Conservation (phyloP, 35 echinoderm and acorn worm genomes). For the Lytechinus variegatus region DNA sequence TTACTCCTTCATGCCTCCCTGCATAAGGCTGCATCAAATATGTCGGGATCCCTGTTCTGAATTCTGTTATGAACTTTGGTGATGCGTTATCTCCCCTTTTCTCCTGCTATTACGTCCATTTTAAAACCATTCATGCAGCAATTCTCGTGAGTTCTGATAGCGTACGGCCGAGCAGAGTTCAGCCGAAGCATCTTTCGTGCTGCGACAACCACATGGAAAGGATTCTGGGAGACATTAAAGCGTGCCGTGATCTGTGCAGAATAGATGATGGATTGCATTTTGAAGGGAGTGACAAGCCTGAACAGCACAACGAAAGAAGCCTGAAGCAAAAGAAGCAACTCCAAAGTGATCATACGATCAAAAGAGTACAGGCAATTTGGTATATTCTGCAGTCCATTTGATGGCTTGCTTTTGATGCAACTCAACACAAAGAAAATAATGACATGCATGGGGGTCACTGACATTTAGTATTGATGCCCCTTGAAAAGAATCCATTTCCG, state of each 20-base stretch:
- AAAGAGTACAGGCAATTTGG: background rate
- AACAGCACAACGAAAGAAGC: background rate
- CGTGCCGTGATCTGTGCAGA: background rate
- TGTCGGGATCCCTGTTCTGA: background rate
- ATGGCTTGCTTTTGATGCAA: background rate
- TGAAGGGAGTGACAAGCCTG: background rate
- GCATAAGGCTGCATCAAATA: constrained; percentile 11
- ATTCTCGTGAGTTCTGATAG: background rate
- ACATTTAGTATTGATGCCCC: background rate
- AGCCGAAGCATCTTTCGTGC: background rate
- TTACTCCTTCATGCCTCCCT: constrained; percentile 9
- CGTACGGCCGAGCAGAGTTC: background rate
- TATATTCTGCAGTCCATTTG: background rate
- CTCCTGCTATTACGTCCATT: background rate
- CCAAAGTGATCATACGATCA: too few species aligned
- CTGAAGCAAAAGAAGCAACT: background rate
- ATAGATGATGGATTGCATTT: background rate
- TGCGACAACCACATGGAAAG: background rate
- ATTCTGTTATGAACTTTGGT: background rate
- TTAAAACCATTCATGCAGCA: background rate
- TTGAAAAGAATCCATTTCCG: background rate
- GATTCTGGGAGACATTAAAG: background rate
- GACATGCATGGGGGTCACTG: background rate
- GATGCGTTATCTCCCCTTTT: background rate
- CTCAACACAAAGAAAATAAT: background rate